Conservation (phyloP, 2,888 invertebrate species). For the Tenthredo scrophulariae region DNA sequence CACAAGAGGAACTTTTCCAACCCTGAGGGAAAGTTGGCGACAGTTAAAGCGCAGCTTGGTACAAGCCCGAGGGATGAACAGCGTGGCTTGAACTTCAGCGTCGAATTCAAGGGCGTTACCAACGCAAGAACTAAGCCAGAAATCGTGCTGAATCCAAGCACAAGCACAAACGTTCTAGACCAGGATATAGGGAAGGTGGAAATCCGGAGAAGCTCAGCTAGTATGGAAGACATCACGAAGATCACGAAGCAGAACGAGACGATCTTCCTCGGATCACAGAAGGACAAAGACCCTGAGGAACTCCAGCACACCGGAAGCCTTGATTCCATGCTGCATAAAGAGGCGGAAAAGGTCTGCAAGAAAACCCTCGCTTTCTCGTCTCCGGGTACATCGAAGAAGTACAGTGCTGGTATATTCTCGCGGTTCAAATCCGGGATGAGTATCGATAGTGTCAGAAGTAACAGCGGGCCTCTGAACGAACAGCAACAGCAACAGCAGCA, state of each 20-base stretch:
- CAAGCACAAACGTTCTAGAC: conserved; percentile 65
- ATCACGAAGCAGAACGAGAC: conserved; percentile 73
- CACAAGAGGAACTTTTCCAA: conserved; percentile 73
- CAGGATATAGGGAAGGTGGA: conserved; percentile 70
- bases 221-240: conserved; percentile 77
- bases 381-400: conserved; percentile 70
- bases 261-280: conserved; percentile 67
- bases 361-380: conserved; percentile 61
- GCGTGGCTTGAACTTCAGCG: conserved; percentile 59
- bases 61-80: conserved; percentile 57
- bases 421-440: conserved; percentile 75
- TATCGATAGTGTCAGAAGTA: conserved; percentile 73
- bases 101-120: conserved; percentile 70
- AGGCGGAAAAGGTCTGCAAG: conserved; percentile 65
- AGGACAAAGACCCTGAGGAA: conserved; percentile 71
- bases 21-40: conserved; percentile 70
- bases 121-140: conserved; percentile 68
- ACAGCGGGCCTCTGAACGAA: conserved; percentile 72
- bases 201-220: conserved; percentile 75
- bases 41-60: conserved; percentile 46
- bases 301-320: conserved; percentile 73
- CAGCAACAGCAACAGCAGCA: conserved; percentile 63
- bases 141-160: conserved; percentile 69
- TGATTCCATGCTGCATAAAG: conserved; percentile 75
- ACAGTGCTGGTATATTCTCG: conserved; percentile 72